Evolutionary conservation across 2,888 invertebrate genomes (phyloP).

Genomic region (Scaptomyza cyrtandrae): DNA sequence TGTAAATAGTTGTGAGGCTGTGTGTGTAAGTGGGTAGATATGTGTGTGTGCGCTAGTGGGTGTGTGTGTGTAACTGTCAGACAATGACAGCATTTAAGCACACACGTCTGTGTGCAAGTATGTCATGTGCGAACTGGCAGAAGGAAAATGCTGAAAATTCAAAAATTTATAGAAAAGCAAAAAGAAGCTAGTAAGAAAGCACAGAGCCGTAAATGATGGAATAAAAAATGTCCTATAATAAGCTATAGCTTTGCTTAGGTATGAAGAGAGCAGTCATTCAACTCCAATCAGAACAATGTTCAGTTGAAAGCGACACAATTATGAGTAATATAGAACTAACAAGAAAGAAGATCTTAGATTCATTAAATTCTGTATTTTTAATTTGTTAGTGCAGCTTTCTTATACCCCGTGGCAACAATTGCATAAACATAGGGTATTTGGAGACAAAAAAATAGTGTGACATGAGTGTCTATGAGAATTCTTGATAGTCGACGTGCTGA

Average conservation of each 20-base stretch:
- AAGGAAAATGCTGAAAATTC: constrained; percentile 55
- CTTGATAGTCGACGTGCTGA: constrained; percentile 58
- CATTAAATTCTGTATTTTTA: too few relatives aligned
- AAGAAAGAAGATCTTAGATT: too few relatives aligned
- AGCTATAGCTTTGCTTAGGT: neutral
- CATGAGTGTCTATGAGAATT: constrained; percentile 55
- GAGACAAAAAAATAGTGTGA: constrained; percentile 27
- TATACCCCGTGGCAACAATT: neutral
- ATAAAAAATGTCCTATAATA: constrained; percentile 2
- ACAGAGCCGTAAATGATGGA: constrained; percentile 1
- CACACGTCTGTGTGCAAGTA: constrained; percentile 51
- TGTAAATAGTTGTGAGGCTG: constrained; percentile 8
- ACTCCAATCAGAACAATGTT: neutral
- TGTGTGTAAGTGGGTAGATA: neutral
- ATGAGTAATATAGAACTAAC: neutral
- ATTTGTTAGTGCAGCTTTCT: neutral
- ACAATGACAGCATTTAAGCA: constrained; percentile 64
- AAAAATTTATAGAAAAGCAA: constrained; percentile 66
- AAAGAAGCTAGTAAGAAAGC: constrained; percentile 40
- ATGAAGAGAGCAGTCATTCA: neutral
- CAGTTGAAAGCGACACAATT: neutral
- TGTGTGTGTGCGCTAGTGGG: constrained; percentile 1
- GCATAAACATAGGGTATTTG: constrained; percentile 13
- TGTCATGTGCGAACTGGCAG: constrained; percentile 47
- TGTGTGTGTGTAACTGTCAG: constrained; percentile 39